These are phyloP conservation scores for Mobula birostris DNA, from an alignment of 2,113 vertebrate genomes.

Conservation along the genomic window DNA sequence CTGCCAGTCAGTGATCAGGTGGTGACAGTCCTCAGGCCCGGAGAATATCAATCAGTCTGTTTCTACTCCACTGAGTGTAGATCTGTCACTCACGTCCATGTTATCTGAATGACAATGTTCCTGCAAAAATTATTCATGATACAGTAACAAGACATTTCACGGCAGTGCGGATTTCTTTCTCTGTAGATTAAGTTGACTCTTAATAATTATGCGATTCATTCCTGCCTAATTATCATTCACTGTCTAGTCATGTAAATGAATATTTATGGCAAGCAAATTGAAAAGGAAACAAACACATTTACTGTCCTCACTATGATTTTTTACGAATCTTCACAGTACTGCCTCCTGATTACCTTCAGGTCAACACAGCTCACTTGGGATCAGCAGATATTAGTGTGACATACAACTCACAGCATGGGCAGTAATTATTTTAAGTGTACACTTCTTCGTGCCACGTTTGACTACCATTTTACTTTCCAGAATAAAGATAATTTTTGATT, in stretches of 20 bases:
- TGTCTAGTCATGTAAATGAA: neutral
- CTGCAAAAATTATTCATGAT: neutral
- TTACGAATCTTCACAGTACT: neutral
- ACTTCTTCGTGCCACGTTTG: neutral
- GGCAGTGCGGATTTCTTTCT: neutral
- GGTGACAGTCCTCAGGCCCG: no score
- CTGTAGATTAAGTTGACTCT: neutral
- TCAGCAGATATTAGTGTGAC: neutral
- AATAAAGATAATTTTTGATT: neutral
- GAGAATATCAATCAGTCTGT: neutral
- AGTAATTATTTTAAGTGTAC: neutral
- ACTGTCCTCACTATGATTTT: neutral
- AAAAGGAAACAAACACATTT: neutral
- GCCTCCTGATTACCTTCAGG: neutral
- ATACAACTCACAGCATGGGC: neutral
- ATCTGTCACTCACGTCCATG: neutral
- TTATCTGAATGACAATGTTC: neutral
- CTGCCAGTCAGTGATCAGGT: neutral
- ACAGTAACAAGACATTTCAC: neutral
- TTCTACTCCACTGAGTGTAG: neutral
- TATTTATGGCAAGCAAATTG: conserved; percentile 23
- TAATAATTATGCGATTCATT: conserved; percentile 6
- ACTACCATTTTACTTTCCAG: no score
- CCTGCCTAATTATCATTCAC: conserved; percentile 25
- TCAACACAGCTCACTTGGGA: neutral